Evolutionary conservation across 2,797 vertebrate genomes (phyloP).

Genomic region (Pogonophryne albipinna): DNA sequence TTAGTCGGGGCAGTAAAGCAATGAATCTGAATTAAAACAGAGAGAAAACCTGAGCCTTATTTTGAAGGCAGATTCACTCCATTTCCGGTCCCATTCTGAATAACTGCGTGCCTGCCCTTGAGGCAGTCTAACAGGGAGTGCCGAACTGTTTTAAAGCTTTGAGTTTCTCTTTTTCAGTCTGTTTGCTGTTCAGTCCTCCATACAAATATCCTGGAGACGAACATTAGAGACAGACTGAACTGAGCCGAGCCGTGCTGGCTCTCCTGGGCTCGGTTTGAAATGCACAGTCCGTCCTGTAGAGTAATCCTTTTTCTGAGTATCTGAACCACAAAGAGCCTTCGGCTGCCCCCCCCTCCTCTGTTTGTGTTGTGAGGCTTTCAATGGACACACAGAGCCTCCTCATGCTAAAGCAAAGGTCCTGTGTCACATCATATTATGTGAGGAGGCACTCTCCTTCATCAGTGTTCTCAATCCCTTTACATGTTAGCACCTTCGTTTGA

Average conservation of each 20-base stretch:
- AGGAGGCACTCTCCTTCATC: too few relatives aligned
- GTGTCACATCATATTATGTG: not conserved
- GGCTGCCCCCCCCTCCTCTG: not conserved
- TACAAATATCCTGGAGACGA: not conserved
- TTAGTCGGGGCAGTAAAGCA: not conserved
- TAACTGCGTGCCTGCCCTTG: not conserved
- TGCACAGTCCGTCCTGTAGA: conserved; percentile 23
- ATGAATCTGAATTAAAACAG: not conserved
- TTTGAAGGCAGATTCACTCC: not conserved
- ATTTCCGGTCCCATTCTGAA: conserved; percentile 28
- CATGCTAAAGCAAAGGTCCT: not conserved
- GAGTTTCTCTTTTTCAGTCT: not conserved
- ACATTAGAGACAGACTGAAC: accelerated
- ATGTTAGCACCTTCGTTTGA: not conserved
- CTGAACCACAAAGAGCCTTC: too few relatives aligned
- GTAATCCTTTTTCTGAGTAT: conserved; percentile 12
- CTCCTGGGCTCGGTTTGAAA: conserved; percentile 29
- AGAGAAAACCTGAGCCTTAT: not conserved
- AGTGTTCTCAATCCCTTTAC: too few relatives aligned
- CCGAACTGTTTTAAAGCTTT: not conserved
- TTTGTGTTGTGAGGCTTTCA: not conserved
- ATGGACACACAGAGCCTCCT: not conserved
- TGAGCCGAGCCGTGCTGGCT: not conserved
- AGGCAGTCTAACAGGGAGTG: not conserved
- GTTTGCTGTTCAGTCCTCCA: not conserved